Evolutionary conservation across 2,888 invertebrate genomes (phyloP), one percentile per base, ranked within the genome.

Genomic region (Pristionchus mayeri): DNA sequence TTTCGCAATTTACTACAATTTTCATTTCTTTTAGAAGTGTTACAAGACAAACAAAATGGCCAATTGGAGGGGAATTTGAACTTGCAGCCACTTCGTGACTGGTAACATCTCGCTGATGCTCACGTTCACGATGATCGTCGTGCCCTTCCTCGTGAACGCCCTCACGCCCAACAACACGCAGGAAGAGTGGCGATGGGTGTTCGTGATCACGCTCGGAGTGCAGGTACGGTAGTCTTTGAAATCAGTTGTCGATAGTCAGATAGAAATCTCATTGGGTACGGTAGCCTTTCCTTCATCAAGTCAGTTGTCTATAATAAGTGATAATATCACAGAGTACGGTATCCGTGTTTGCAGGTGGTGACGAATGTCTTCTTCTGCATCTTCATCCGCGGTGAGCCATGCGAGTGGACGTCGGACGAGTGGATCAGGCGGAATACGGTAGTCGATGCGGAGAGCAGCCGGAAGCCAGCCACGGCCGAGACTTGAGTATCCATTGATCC

Each of bases 51-150:
- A n/a, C n/a, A n/a, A n/a, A n/a, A n/a, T n/a, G n/a, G n/a, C 57
- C 2, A 57, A 27, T 60, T 27, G 60, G 60, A 24, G 30, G 11
- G 60, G 16, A 60, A 60, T 60, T 27, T 27, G 27, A 52, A 37
- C 16, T 21, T 71, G 18, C 37, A 86, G 90, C 85, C 91, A 91
- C 54, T 92, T 92, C 81, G 92, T 92, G 37, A 92, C 92, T n/a
- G 92, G 92, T 60, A 92, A 92, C 85, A 88, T 92, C 84, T 91
- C 91, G 24, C 86, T 92, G 27, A 91, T 91, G 78, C 84, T 91
- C 85, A 90, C 91, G 34, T 86, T 89, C 76, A 91, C 91, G 34
- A 91, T 91, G 91, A 81, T 91, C 50, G 84, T 90, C 40, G 87
- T 91, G 40, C 91, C 91, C 18, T 87, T 91, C 86, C 82, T 91